Evolutionary conservation across 2,888 invertebrate genomes (phyloP).

Genomic region (Aromia moschata): DNA sequence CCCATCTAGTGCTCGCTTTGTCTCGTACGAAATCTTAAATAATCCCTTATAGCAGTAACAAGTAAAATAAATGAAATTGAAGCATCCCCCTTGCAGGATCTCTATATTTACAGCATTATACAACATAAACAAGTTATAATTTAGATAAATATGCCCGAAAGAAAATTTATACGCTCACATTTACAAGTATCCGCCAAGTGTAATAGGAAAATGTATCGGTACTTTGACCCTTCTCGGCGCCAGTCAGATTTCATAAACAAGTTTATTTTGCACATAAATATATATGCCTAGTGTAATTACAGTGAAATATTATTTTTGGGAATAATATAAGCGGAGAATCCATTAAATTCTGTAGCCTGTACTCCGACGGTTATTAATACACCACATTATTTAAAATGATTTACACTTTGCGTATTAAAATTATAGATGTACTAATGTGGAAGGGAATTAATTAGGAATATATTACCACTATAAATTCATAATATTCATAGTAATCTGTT

Average conservation of each 20-base stretch:
- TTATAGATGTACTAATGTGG: constrained; percentile 40
- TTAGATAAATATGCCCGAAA: constrained; percentile 40
- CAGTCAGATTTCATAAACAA: constrained; percentile 62
- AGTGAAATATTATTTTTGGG: constrained; percentile 63
- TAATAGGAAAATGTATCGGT: constrained; percentile 58
- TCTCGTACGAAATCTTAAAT: constrained; percentile 11
- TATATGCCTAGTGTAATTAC: constrained; percentile 60
- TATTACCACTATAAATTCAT: constrained; percentile 39
- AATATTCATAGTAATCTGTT: constrained; percentile 40
- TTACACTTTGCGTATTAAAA: constrained; percentile 49
- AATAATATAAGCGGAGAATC: constrained; percentile 57
- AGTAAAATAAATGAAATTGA: constrained; percentile 12
- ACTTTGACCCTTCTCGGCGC: constrained; percentile 62
- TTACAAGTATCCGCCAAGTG: constrained; percentile 38
- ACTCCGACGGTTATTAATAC: constrained; percentile 55
- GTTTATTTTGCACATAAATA: constrained; percentile 62
- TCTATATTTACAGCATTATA: constrained; percentile 20
- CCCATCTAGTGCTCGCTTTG: background rate
- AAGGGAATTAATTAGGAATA: constrained; percentile 34
- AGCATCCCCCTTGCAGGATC: constrained; percentile 10
- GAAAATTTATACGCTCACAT: constrained; percentile 43
- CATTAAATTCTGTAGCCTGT: constrained; percentile 51
- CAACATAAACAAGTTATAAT: constrained; percentile 36
- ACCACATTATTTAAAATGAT: constrained; percentile 57
- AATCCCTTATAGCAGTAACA: constrained; percentile 1